Base-by-base conservation (phyloP, 2,113 vertebrate genomes). In the Brachyhypopomus occidentalis region DNA sequence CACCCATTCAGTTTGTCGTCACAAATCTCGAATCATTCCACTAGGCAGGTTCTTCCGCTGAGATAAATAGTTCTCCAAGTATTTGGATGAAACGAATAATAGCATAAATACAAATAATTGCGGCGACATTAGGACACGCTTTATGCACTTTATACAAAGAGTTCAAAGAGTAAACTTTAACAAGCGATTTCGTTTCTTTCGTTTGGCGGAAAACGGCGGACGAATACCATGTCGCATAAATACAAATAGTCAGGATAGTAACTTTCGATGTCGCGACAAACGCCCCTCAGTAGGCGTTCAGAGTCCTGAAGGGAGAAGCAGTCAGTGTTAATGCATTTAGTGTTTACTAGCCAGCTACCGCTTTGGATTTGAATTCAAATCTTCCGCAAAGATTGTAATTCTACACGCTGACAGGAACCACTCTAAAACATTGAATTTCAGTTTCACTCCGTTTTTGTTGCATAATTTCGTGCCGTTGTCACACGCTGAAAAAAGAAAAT, bases 131-230 rank as follows among this genome's bases (percentile, higher is more conserved):
- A 52, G 9, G 19, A 19, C 17, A 5, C 45, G n/a, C 5, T 6
- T 38, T 36, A 22, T n/a, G 36, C 20, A 4, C 8, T 19, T 38
- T 5, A 7, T 34, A 12, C 16, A 36, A 38, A 1, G 30, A 3
- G 12, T 6, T 12, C 0, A 11, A 3, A 41, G 23, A 41, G 27
- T 8, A n/a, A 19, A 1, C 0, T 48, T 27, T 30, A 9, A 59
- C 20, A 3, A 17, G 16, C 45, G 17, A 12, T n/a, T 30, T 72
- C 20, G 85, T 91, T 91, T 91, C 17, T n/a, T 30, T 72, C 20
- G 85, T 91, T 91, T 91, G 89, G 91, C 90, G 90, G 88, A 88
- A 87, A 91, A 89, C 74, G 48, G 73, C 80, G 77, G 64, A 74
- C 12, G 36, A 11, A 77, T 81, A 81, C 72, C 27, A 0, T 2